Conservation (phyloP, 2,888 invertebrate species). For the Hypsopygia costalis region DNA sequence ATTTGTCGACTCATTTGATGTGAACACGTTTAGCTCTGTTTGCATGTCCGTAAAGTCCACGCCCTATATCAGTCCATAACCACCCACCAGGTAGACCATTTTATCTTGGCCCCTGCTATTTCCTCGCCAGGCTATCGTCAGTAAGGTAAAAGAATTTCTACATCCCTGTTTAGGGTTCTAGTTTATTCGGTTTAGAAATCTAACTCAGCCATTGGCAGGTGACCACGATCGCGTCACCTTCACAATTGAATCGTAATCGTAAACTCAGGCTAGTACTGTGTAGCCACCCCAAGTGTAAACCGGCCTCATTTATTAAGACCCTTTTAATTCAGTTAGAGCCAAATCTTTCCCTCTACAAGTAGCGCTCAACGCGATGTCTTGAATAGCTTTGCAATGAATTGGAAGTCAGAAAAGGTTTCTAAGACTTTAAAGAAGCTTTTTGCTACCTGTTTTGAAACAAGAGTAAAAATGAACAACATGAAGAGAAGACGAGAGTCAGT, state of each 20-base stretch:
- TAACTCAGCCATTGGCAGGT: conserved; percentile 56
- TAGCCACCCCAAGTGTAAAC: conserved; percentile 38
- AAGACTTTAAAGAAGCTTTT: conserved; percentile 32
- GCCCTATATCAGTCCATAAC: conserved; percentile 47
- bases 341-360: background rate
- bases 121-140: conserved; percentile 15
- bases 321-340: conserved; percentile 8
- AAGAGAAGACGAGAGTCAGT: conserved; percentile 62
- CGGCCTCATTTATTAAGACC: conserved; percentile 32
- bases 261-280: conserved; percentile 55
- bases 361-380: conserved; percentile 22
- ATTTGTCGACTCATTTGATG: conserved; percentile 66
- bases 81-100: conserved; percentile 41
- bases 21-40: conserved; percentile 63
- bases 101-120: conserved; percentile 30
- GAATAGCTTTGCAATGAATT: conserved; percentile 29
- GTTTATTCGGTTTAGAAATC: conserved; percentile 37
- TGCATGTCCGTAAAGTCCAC: conserved; percentile 70
- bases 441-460: conserved; percentile 14
- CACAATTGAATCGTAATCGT: conserved; percentile 58
- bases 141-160: conserved; percentile 15
- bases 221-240: conserved; percentile 60
- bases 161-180: conserved; percentile 26
- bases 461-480: conserved; percentile 37
- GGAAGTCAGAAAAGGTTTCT: conserved; percentile 26